phyloP scores from a whole-genome alignment of 2,797 vertebrate genomes.

The Lepus oiostolus region DNA sequence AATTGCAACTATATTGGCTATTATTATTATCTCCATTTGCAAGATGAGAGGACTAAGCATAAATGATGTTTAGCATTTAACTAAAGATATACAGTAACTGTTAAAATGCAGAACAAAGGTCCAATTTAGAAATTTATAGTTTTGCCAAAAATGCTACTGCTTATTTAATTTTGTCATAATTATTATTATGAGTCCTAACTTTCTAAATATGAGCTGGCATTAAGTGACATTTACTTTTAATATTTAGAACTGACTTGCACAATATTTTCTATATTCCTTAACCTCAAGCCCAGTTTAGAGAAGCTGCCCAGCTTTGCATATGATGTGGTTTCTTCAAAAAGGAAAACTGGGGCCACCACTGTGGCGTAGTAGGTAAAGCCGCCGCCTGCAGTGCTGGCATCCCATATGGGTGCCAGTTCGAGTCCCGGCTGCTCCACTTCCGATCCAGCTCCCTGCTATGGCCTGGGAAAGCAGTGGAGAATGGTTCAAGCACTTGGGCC shows the following conservation, averaged over 20 bases:
- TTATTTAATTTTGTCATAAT: neutral
- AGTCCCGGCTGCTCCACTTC: too few species aligned
- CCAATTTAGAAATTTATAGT: neutral
- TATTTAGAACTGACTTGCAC: neutral
- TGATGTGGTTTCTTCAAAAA: conserved; percentile 6
- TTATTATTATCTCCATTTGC: neutral
- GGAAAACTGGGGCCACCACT: neutral
- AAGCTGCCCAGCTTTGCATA: neutral
- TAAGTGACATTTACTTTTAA: conserved; percentile 28
- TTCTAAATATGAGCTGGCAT: neutral
- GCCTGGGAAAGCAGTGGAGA: too few species aligned
- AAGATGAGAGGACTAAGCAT: neutral
- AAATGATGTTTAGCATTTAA: neutral
- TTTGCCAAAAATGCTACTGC: neutral
- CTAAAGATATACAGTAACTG: neutral
- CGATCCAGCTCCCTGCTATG: too few species aligned
- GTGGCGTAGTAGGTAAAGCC: too few species aligned
- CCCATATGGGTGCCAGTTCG: too few species aligned
- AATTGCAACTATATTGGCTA: neutral
- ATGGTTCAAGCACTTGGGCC: too few species aligned
- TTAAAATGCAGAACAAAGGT: neutral
- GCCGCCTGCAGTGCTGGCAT: too few species aligned
- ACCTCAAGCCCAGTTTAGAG: neutral
- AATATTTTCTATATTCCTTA: neutral
- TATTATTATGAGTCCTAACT: neutral